These are phyloP conservation scores for Caenorhabditis inopinata DNA, from an alignment of 1,140 invertebrate genomes.

Conservation along the genomic window DNA sequence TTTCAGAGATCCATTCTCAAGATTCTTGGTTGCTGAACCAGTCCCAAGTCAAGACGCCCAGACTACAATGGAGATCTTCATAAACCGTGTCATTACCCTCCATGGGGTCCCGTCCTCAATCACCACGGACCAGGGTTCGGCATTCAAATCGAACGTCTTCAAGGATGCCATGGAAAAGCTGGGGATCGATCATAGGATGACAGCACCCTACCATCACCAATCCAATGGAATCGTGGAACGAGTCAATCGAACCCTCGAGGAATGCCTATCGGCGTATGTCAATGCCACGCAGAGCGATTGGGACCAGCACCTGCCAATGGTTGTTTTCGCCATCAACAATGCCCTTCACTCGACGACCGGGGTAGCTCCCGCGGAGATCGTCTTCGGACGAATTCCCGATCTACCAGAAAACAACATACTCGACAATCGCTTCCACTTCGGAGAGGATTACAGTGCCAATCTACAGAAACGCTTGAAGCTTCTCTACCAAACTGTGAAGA, in stretches of 20 bases:
- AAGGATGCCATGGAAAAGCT: neutral
- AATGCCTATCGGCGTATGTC: neutral
- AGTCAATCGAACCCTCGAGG: neutral
- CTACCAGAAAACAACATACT: neutral
- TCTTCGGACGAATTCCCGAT: neutral
- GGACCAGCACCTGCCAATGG: neutral
- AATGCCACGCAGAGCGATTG: neutral
- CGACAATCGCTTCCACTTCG: neutral
- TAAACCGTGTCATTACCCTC: neutral
- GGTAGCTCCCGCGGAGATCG: neutral
- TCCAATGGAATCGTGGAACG: constrained; percentile 1
- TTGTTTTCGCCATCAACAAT: neutral
- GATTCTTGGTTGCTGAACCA: neutral
- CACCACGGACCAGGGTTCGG: neutral
- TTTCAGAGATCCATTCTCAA: neutral
- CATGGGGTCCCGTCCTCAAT: neutral
- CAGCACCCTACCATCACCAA: neutral
- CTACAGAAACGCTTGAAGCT: neutral
- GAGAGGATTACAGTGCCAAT: neutral
- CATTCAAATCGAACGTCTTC: neutral
- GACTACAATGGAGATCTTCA: neutral
- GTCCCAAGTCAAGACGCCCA: neutral
- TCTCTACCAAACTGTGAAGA: neutral
- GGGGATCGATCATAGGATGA: neutral
- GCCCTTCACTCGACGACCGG: neutral